These are phyloP conservation scores for Eupristina koningsbergeri DNA, from an alignment of 1,140 invertebrate species.

Conservation along the genomic window DNA sequence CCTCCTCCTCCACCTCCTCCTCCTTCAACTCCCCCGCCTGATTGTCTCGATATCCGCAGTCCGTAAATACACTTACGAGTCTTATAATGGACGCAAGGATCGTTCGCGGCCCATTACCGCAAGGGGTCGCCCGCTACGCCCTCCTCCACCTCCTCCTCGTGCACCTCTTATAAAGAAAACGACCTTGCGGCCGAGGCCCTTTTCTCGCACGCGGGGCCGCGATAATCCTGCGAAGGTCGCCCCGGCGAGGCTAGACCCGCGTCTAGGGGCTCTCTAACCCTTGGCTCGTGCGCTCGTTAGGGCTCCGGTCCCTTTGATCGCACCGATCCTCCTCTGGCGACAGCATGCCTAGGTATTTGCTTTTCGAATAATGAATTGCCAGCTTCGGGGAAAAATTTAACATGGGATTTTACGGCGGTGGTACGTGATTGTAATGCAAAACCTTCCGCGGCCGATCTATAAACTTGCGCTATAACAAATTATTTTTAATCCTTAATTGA, in stretches of 20 bases:
- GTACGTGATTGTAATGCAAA: background rate
- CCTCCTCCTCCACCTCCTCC: background rate
- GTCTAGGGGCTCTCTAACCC: background rate
- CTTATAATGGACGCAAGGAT: conserved; percentile 28
- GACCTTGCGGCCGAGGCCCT: conserved; percentile 34
- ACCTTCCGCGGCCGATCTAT: background rate
- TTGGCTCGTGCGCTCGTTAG: conserved; percentile 24
- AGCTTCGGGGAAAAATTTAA: conserved; percentile 17
- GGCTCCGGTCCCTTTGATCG: background rate
- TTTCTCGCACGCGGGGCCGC: conserved; percentile 26
- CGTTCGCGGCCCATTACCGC: conserved; percentile 38
- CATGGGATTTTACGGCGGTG: background rate
- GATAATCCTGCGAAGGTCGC: conserved; percentile 1
- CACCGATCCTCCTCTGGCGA: background rate
- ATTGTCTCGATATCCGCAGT: background rate
- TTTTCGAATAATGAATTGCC: conserved; percentile 18
- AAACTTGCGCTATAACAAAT: background rate
- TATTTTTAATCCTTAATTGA: conserved; percentile 15
- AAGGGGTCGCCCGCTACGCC: background rate
- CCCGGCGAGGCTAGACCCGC: background rate
- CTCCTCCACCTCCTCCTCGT: no score
- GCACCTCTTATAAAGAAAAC: conserved; percentile 22
- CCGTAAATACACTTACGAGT: background rate
- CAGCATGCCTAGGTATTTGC: background rate
- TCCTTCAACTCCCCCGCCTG: background rate